phyloP scores from a whole-genome alignment of 2,797 vertebrate genomes.

The Prunella strophiata region DNA sequence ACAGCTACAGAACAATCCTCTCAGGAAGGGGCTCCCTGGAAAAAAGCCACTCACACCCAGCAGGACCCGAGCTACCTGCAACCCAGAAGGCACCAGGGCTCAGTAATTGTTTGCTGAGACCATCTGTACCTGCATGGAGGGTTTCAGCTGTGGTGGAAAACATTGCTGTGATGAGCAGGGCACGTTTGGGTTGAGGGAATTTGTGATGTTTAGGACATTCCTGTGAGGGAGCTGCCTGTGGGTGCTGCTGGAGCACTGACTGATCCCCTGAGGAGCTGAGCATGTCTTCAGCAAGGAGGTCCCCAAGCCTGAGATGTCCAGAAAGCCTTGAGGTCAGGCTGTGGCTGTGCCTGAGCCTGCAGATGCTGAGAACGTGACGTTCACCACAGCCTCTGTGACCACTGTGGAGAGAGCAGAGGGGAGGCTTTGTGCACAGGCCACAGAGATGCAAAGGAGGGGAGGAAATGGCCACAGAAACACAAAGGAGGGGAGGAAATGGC shows the following conservation, averaged over 20 bases:
- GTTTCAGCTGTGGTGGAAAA: neutral
- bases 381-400: neutral
- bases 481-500: neutral
- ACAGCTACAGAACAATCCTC: neutral
- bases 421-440: neutral
- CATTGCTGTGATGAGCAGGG: neutral
- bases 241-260: neutral
- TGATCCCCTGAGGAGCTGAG: neutral
- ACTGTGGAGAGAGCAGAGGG: neutral
- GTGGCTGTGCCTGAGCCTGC: neutral
- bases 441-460: neutral
- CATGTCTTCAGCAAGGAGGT: neutral
- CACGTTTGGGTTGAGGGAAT: accelerated
- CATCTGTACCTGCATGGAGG: neutral
- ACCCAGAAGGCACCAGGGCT: neutral
- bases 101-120: neutral
- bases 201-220: neutral
- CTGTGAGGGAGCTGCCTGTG: neutral
- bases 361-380: neutral
- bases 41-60: neutral
- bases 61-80: neutral
- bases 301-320: neutral
- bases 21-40: neutral
- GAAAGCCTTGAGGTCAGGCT: neutral
- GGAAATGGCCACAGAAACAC: neutral